phyloP scores from a whole-genome alignment of 2,113 vertebrate species.

The Delphinus delphis region DNA sequence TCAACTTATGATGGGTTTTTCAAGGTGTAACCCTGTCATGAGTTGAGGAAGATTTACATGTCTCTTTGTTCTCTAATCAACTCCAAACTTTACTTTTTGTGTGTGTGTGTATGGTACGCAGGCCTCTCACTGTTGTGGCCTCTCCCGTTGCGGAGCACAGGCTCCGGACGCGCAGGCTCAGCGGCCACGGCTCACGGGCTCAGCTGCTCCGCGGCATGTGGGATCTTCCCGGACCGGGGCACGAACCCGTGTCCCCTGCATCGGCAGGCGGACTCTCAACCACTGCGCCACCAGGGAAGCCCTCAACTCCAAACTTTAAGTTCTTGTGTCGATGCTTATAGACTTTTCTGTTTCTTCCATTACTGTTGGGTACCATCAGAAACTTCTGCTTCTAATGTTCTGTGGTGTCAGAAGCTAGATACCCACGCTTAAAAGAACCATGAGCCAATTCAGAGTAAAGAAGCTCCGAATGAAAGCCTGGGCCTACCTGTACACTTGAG shows the following conservation, averaged over 20 bases:
- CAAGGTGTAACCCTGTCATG: background rate
- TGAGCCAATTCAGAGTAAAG: background rate
- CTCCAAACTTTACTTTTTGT: background rate
- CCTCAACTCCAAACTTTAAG: background rate
- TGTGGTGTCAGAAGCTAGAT: background rate
- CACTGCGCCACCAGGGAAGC: no score
- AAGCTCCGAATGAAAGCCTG: background rate
- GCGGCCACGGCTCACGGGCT: no score
- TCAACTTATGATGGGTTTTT: background rate
- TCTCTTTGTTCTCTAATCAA: background rate
- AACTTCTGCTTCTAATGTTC: background rate
- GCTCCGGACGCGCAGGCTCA: no score
- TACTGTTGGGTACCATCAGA: background rate
- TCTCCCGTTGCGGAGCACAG: no score
- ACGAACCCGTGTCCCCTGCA: no score
- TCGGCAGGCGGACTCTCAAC: no score
- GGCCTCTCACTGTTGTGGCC: no score
- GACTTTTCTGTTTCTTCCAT: background rate
- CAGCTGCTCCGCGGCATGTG: no score
- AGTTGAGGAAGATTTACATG: background rate
- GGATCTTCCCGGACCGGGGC: no score
- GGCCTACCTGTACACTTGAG: background rate
- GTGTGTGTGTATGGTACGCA: no score
- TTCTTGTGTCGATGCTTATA: background rate
- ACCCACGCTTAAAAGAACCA: background rate